phyloP scores from a whole-genome alignment of 2,113 vertebrate genomes.

The Edolisoma coerulescens region DNA sequence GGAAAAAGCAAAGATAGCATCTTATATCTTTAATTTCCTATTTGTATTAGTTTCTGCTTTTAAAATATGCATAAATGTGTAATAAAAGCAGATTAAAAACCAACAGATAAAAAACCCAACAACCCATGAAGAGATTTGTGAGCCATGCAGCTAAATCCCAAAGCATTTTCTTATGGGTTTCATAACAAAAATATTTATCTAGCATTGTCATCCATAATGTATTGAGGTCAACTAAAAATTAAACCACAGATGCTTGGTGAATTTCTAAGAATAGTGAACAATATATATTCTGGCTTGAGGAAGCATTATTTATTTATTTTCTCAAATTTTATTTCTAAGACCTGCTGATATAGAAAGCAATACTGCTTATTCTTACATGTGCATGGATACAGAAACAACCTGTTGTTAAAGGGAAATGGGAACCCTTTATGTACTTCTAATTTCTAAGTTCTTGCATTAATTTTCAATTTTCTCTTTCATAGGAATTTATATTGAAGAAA shows the following conservation, averaged over 20 bases:
- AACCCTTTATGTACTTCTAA: background rate
- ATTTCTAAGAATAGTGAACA: background rate
- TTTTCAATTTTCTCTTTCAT: background rate
- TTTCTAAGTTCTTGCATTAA: background rate
- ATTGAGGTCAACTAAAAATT: conserved; percentile 34
- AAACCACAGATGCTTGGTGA: background rate
- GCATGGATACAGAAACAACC: background rate
- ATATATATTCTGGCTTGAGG: background rate
- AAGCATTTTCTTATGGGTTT: background rate
- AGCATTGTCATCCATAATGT: background rate
- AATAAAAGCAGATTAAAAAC: background rate
- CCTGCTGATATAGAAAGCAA: background rate
- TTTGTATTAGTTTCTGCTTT: conserved; percentile 16
- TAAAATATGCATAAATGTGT: background rate
- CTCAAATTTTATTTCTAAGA: background rate
- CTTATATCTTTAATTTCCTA: conserved; percentile 1
- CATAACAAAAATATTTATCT: conserved; percentile 14
- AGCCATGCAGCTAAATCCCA: background rate
- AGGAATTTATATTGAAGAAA: background rate
- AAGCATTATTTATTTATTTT: background rate
- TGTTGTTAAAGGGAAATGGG: background rate
- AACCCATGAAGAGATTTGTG: background rate
- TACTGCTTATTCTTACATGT: background rate
- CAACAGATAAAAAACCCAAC: background rate
- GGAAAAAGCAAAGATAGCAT: background rate